Conservation (phyloP, 2,888 invertebrate genomes). For the Drosophila maculinotata region DNA sequence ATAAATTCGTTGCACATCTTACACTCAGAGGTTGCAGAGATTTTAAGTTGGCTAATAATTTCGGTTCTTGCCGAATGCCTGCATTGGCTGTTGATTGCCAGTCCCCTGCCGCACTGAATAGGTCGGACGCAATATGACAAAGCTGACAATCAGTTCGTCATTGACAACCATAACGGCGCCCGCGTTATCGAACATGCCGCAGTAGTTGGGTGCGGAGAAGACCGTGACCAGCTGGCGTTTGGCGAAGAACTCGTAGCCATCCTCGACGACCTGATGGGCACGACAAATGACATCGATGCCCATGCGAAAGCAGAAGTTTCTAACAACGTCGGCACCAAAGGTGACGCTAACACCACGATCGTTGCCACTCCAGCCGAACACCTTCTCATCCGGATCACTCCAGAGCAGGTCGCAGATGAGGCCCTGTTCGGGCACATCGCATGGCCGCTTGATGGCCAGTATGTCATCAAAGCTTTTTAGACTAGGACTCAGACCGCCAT, state of each 20-base stretch:
- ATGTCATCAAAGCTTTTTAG: slow-evolving; percentile 99
- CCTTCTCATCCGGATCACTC: slow-evolving; percentile 98
- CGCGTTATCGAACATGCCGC: slow-evolving; percentile 94
- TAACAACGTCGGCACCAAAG: slow-evolving; percentile 99
- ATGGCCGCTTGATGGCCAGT: slow-evolving; percentile 98
- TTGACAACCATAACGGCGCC: slow-evolving; percentile 99
- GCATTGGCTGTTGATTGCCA: slow-evolving; percentile 4
- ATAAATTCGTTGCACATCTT: background rate
- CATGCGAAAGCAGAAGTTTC: slow-evolving; percentile 99
- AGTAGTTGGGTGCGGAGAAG: slow-evolving; percentile 97
- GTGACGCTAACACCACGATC: slow-evolving; percentile 99
- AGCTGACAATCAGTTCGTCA: slow-evolving; percentile 99
- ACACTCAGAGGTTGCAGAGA: background rate
- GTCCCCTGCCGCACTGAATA: slow-evolving; percentile 5
- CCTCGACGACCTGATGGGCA: slow-evolving; percentile 99
- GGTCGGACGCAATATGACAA: slow-evolving; percentile 94
- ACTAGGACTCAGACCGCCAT: slow-evolving; percentile 94
- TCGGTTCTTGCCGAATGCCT: slow-evolving; percentile 44
- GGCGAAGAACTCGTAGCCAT: slow-evolving; percentile 99
- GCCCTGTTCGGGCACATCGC: slow-evolving; percentile 98
- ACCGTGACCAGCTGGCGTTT: slow-evolving; percentile 97
- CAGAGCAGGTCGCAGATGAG: slow-evolving; percentile 97
- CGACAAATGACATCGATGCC: slow-evolving; percentile 99
- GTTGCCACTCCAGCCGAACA: slow-evolving; percentile 99
- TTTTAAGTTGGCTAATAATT: slow-evolving; percentile 34